Evolutionary conservation across 2,888 invertebrate genomes (phyloP).

Genomic region (Torymus tubicola): DNA sequence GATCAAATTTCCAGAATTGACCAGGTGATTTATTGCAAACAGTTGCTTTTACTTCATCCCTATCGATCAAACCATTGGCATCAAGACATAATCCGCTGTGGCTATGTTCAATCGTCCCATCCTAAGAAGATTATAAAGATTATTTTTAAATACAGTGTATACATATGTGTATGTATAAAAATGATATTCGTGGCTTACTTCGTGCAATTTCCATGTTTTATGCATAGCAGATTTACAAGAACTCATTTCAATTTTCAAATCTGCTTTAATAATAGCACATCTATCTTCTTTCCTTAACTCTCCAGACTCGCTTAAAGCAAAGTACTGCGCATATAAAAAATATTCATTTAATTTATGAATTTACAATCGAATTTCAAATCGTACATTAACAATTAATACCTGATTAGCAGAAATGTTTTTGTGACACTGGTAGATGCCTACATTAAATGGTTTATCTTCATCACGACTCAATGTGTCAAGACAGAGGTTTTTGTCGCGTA

Average conservation of each 20-base stretch:
- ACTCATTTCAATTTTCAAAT: conserved; percentile 77
- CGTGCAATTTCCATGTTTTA: conserved; percentile 66
- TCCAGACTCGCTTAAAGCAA: conserved; percentile 84
- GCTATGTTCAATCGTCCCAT: conserved; percentile 78
- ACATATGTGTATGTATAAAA: not conserved
- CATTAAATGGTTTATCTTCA: conserved; percentile 81
- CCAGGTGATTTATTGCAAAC: conserved; percentile 62
- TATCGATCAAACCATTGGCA: conserved; percentile 73
- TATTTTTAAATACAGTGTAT: not conserved
- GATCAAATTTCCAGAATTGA: conserved; percentile 69
- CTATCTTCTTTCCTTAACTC: conserved; percentile 87
- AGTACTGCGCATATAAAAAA: conserved; percentile 77
- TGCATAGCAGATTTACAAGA: conserved; percentile 73
- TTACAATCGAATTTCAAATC: not conserved
- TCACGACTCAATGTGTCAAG: conserved; percentile 87
- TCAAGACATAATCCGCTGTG: conserved; percentile 81
- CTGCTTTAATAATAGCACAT: conserved; percentile 80
- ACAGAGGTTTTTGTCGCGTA: conserved; percentile 81
- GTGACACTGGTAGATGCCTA: conserved; percentile 88
- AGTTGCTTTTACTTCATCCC: conserved; percentile 68
- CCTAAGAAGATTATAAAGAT: conserved; percentile 57
- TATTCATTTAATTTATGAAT: conserved; percentile 10
- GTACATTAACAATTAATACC: conserved; percentile 58
- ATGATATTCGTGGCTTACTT: conserved; percentile 26
- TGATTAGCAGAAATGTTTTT: conserved; percentile 81